These are phyloP conservation scores for Thecophora atra DNA, from an alignment of 2,888 invertebrate species.

Conservation along the genomic window DNA sequence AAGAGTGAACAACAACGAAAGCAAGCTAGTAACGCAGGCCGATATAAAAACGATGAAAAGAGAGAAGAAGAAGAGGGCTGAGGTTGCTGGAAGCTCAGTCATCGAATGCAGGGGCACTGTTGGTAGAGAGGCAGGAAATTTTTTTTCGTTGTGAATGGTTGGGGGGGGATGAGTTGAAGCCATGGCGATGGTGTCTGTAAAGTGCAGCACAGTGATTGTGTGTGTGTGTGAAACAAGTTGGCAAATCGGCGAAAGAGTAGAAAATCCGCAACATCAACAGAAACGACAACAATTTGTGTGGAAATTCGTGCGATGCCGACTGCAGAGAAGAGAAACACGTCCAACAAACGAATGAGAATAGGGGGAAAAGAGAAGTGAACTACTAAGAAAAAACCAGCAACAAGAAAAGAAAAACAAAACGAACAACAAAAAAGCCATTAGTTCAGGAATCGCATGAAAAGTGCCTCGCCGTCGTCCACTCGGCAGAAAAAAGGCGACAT, in stretches of 20 bases:
- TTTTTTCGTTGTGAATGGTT: neutral
- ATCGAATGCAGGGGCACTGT: neutral
- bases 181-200: slow-evolving; percentile 2
- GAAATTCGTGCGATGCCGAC: slow-evolving; percentile 22
- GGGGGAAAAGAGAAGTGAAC: neutral
- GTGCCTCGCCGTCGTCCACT: neutral
- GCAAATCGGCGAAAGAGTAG: slow-evolving; percentile 11
- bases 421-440: neutral
- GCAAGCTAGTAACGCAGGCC: slow-evolving; percentile 9
- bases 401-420: neutral
- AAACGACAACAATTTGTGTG: neutral
- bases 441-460: neutral
- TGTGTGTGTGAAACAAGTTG: neutral
- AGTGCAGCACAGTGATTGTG: neutral
- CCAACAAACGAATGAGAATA: neutral
- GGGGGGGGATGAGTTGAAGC: neutral
- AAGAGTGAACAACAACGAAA: slow-evolving; percentile 15
- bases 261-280: neutral
- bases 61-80: too few relatives aligned
- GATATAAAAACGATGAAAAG: neutral
- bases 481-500: neutral
- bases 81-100: too few relatives aligned
- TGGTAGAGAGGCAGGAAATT: too few relatives aligned
- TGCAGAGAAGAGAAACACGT: slow-evolving; percentile 6
- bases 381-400: neutral